phyloP scores from a whole-genome alignment of 2,888 invertebrate species.

The Hyles lineata region DNA sequence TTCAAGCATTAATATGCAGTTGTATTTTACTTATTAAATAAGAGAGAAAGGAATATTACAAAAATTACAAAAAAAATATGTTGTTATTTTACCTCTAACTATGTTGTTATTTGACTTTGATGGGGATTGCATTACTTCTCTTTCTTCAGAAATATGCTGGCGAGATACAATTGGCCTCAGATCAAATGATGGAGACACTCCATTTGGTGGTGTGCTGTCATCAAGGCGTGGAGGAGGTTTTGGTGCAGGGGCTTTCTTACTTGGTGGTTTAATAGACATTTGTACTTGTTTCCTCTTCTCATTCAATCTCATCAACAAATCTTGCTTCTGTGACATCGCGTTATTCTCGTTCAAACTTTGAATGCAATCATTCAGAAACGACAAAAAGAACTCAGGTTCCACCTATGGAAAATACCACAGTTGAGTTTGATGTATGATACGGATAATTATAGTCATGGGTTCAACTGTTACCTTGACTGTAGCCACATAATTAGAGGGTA shows the following conservation, averaged over 20 bases:
- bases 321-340: constrained; percentile 83
- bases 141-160: constrained; percentile 74
- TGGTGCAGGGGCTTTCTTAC: constrained; percentile 73
- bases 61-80: constrained; percentile 20
- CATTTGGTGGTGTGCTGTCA: constrained; percentile 76
- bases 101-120: constrained; percentile 58
- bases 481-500: constrained; percentile 94
- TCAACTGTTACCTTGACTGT: constrained; percentile 87
- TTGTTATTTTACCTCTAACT: constrained; percentile 57
- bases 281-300: constrained; percentile 88
- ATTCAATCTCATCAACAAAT: constrained; percentile 85
- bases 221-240: constrained; percentile 76
- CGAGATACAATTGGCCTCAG: constrained; percentile 78
- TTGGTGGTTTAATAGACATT: constrained; percentile 59
- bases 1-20: too few relatives aligned
- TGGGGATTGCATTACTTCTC: constrained; percentile 60
- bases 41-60: background rate
- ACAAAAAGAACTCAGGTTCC: constrained; percentile 88
- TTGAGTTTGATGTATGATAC: constrained; percentile 35
- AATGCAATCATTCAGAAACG: constrained; percentile 89
- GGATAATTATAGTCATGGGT: constrained; percentile 43
- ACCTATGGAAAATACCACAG: constrained; percentile 71
- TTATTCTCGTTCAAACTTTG: constrained; percentile 80
- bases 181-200: constrained; percentile 79
- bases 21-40: too few relatives aligned